These are phyloP conservation scores for Ceramica pisi DNA, from an alignment of 2,888 invertebrate genomes.

Conservation along the genomic window DNA sequence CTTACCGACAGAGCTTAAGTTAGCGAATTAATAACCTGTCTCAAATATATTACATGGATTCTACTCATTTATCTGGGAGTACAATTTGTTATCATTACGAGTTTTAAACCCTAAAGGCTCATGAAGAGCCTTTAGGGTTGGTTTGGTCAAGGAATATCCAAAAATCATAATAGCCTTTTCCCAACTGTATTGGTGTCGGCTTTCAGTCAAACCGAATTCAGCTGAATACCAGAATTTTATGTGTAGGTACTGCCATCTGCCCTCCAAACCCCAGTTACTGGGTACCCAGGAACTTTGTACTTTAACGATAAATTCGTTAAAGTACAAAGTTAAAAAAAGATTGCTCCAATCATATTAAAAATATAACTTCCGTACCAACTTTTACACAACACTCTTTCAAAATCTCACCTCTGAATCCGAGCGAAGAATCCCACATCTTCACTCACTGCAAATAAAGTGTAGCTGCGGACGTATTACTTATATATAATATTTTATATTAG, in stretches of 20 bases:
- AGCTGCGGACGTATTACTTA: slow-evolving; percentile 12
- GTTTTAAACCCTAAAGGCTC: background rate
- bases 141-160: background rate
- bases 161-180: too few species aligned
- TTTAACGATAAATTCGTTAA: too few species aligned
- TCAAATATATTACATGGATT: slow-evolving; percentile 41
- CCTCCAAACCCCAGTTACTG: too few species aligned
- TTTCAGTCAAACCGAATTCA: too few species aligned
- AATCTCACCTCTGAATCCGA: slow-evolving; percentile 28
- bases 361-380: background rate
- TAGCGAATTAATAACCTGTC: slow-evolving; percentile 43
- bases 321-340: too few species aligned
- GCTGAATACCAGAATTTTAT: too few species aligned
- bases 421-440: slow-evolving; percentile 11
- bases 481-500: slow-evolving; percentile 32
- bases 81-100: slow-evolving; percentile 39
- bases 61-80: slow-evolving; percentile 13
- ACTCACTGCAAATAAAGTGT: slow-evolving; percentile 49
- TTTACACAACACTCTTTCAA: slow-evolving; percentile 1
- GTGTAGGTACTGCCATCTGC: too few species aligned
- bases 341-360: background rate
- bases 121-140: background rate
- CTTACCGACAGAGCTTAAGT: slow-evolving; percentile 45
- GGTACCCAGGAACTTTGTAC: background rate
- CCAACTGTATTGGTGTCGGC: too few species aligned